Evolutionary conservation across 2,888 invertebrate genomes (phyloP), one percentile per base, ranked within the genome.

Genomic region (Sipunculus nudus): DNA sequence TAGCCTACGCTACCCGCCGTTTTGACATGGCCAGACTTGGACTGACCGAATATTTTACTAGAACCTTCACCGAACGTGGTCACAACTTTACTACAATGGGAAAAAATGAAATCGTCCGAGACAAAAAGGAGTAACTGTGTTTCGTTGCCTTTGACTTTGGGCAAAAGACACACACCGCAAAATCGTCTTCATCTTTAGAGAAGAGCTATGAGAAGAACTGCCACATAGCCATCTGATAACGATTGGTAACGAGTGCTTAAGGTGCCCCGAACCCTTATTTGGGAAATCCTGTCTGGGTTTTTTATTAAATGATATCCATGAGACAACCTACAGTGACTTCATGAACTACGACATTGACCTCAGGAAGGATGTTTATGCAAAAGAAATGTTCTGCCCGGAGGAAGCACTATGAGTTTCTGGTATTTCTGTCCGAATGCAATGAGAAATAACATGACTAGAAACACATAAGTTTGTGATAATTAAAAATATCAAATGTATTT

Each of bases 51-150:
- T 59, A 63, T 38, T 41, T 70, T 21, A n/a, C n/a, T n/a, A n/a
- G n/a, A n/a, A n/a, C 61, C 10, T 40, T 70, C 1, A 47, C 39
- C 32, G 61, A 70, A 38, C 40, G 49, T 19, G 70, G 70, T n/a
- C 50, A 59, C 52, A 41, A 40, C 13, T 67, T 66, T 39, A 58
- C 61, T 3, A 67, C 61, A 16, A 29, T 61, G 16, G 63, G 63
- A 10, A 61, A 66, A 39, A 25, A 31, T 13, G 59, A 54, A 19
- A 53, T 54, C 3, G 57, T 60, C 8, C 29, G 53, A 19, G 68
- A 70, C 26, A 67, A 70, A 26, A 70, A 70, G 47, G 70, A 66
- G 49, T 59, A 53, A 29, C 45, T 67, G 10, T 70, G 70, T 70
- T 61, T 59, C 1, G 13, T 13, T 5, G 57, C 59, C 41, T 56